Base-by-base conservation (phyloP, 2,797 vertebrate genomes). In the Girardinus metallicus region DNA sequence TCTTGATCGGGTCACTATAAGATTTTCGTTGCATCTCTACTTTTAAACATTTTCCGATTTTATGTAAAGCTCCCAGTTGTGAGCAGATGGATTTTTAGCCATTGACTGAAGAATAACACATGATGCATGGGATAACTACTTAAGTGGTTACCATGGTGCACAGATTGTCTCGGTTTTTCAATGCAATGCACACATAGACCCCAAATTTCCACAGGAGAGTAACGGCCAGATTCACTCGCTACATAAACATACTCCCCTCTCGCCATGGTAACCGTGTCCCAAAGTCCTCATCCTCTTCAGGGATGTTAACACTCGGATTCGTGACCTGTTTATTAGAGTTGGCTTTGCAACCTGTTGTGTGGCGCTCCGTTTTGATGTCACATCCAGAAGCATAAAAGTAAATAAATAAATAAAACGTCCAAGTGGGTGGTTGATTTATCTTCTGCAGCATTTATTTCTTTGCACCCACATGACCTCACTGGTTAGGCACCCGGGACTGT, bases 391-490 rank as follows among this genome's bases (percentile, higher is more conserved):
- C 2, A 26, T 26, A 29, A 29, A 7, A 29, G 12, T 12, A 15
- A 26, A 43, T 23, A 5, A n/a, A 75, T 57, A 41, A 55, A 23
- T 53, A 73, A 75, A 64, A n/a, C 47, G 71, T 29, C 36, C 34
- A 55, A 15, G 34, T 75, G 64, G 76, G 75, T 77, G 83, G 55
- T 76, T 88, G 73, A 71, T 43, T 47, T 64, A 71, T 84, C 41
- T 36, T 57, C 80, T 87, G 77, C 47, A 83, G 77, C 81, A 72
- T 53, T 26, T 78, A 23, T 10, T 75, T 84, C 57, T 86, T 36
- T 87, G 47, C 77, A 86, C 83, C 80, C 55, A 64, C 83, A 87
- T 91, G 85, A 91, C 90, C 81, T 90, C 86, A 85, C 87, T 82
- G 49, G 81, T 87, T 80, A 86, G 85, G 87, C 86, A 90, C 87